Base-by-base conservation (phyloP, 2,113 vertebrate species). In the Lathamus discolor region DNA sequence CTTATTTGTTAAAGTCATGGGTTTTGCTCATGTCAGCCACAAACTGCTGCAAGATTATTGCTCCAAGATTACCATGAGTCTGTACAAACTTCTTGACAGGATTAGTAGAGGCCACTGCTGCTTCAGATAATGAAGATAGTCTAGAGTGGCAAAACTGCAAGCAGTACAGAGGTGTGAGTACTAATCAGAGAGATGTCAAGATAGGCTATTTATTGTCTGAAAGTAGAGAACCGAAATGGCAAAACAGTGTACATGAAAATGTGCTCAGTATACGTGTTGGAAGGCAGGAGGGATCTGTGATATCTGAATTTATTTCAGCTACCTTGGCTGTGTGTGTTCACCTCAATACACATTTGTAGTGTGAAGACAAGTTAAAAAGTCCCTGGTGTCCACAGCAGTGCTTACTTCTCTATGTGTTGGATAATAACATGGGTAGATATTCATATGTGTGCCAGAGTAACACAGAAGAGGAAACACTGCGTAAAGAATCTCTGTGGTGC, bases 41-140 rank as follows among this genome's bases (percentile, higher is more conserved):
- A 64, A 64, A 59, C 68, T 88, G 55, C 87, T 88, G 68, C 51
- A 64, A n/a, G 88, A 92, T 95, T 86, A 85, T 75, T 13, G 79
- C 83, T 78, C 61, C 39, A 24, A 20, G 94, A 75, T 93, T 84
- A 23, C 52, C 35, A 25, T 12, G 86, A 68, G 55, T 22, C 64
- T 48, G 39, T 54, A 23, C 57, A 79, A 72, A 72, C 73, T 86
- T 48, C 77, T 19, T 68, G 80, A 61, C 57, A 55, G 91, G 93
- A 93, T 96, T 96, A 90, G 93, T 13, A 68, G 76, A 43, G 76
- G 62, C 72, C 83, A 48, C 54, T 81, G 72, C 72, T 77, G 75
- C 73, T 74, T 28, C 90, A 79, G 83, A 78, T 82, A 37, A 19
- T 10, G 57, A 43, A 55, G 83, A 48, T 31, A 23, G 48, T 51